Percentiles rank a stretch among this genome's conserved stretches.
Evolutionary conservation across 2,113 vertebrate species (phyloP).

Genomic region (Agelaius tricolor): DNA sequence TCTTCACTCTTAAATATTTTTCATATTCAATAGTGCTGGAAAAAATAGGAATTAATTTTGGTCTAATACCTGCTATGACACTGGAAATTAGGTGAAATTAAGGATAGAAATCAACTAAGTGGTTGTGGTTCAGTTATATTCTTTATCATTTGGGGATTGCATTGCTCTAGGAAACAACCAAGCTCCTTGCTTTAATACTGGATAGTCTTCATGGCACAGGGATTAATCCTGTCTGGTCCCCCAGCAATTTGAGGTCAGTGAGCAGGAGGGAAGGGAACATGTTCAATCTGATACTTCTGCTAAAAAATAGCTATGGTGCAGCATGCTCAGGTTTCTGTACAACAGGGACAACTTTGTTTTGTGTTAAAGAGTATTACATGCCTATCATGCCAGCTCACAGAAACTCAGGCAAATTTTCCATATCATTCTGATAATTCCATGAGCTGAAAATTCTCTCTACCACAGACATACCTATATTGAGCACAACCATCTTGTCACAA

Average conservation of each 20-base stretch:
- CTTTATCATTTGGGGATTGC: not conserved
- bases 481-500: not conserved
- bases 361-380: not conserved
- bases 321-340: not conserved
- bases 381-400: not conserved
- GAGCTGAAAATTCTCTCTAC: not conserved
- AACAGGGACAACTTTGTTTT: not conserved
- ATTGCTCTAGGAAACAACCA: not conserved
- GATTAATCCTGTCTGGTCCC: not conserved
- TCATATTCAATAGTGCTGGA: not conserved
- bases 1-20: not conserved
- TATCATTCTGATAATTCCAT: not conserved
- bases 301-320: constrained; percentile 45
- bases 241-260: not conserved
- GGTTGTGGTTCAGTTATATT: not conserved
- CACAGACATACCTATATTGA: constrained; percentile 31
- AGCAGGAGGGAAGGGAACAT: not conserved
- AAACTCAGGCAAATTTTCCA: not conserved
- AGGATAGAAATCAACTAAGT: not conserved
- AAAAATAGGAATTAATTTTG: not conserved
- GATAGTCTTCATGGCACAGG: not conserved
- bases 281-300: constrained; percentile 38
- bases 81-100: not conserved
- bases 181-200: not conserved
- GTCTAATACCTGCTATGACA: not conserved